Evolutionary conservation across 2,888 invertebrate genomes (phyloP).

Genomic region (Nemotelus nigrinus): DNA sequence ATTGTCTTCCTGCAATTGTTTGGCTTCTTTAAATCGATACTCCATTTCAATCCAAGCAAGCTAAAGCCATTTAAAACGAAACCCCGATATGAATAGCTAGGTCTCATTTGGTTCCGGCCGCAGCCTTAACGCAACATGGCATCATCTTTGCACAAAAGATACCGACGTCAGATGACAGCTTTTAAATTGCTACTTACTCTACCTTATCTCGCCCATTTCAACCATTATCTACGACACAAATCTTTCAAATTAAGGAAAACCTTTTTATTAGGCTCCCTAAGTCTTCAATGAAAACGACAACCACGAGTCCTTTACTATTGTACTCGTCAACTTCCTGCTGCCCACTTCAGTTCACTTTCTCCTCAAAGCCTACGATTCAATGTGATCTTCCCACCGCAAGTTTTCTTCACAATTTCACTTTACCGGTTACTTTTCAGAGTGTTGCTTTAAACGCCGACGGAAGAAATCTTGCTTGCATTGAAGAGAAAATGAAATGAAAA

Average conservation of each 20-base stretch:
- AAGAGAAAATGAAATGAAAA: background rate
- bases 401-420: background rate
- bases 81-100: no score
- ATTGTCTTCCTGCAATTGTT: no score
- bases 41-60: no score
- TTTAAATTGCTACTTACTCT: conserved; percentile 10
- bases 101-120: no score
- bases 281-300: no score
- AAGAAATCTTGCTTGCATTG: background rate
- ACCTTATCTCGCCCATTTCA: conserved; percentile 32
- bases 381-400: no score
- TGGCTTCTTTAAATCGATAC: no score
- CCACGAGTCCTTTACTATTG: no score
- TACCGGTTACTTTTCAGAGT: background rate
- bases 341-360: no score
- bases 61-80: no score
- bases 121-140: background rate
- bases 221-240: conserved; percentile 10
- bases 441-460: background rate
- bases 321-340: no score
- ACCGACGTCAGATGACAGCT: conserved; percentile 17
- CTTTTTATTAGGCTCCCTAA: background rate
- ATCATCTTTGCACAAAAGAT: conserved; percentile 4
- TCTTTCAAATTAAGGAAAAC: background rate
- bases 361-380: no score